A percentile compares a stretch with the other conserved stretches of the same genome.
phyloP scores from a whole-genome alignment of 2,888 invertebrate genomes.

The Drosophila siamana region DNA sequence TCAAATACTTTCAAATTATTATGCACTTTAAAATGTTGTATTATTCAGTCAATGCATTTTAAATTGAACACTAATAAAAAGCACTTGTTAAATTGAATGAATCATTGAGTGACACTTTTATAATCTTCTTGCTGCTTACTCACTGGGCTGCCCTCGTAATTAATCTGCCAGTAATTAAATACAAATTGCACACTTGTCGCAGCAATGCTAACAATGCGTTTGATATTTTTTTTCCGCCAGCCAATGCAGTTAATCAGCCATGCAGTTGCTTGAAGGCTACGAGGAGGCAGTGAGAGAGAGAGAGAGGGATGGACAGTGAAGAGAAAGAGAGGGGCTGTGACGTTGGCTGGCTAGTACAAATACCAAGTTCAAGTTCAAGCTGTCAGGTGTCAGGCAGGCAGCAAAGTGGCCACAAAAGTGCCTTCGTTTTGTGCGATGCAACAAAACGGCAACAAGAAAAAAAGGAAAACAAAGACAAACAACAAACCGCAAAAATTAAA shows the following conservation, averaged over 20 bases:
- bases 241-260: conserved; percentile 39
- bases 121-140: background rate
- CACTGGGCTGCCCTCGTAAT: conserved; percentile 42
- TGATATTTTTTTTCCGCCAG: conserved; percentile 46
- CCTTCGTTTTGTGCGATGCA: conserved; percentile 55
- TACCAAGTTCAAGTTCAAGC: conserved; percentile 78
- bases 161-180: conserved; percentile 67
- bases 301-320: background rate
- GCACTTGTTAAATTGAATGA: background rate
- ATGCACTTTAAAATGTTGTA: background rate
- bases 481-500: conserved; percentile 62
- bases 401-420: conserved; percentile 53
- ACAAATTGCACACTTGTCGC: conserved; percentile 76
- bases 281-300: conserved; percentile 8
- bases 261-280: conserved; percentile 14
- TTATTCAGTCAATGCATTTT: background rate
- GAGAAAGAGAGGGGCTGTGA: conserved; percentile 2
- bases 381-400: conserved; percentile 55
- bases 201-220: conserved; percentile 72
- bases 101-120: background rate
- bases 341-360: conserved; percentile 37
- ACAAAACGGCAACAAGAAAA: conserved; percentile 17
- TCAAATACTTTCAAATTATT: background rate
- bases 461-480: background rate
- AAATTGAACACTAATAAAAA: background rate